phyloP scores from a whole-genome alignment of 2,797 vertebrate species.

The Synanceia verrucosa region DNA sequence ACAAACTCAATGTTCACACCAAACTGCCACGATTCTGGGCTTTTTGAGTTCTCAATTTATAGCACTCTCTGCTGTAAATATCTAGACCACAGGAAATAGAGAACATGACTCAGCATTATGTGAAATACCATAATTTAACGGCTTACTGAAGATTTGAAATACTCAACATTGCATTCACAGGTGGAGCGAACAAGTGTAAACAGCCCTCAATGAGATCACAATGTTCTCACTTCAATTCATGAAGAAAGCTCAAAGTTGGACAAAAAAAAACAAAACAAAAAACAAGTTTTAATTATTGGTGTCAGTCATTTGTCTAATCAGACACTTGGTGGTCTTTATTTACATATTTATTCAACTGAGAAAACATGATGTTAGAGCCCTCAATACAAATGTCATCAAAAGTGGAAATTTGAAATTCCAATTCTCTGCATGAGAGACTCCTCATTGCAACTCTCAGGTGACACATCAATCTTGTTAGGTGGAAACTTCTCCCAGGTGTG shows the following conservation, averaged over 20 bases:
- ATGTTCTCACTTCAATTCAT: conserved; percentile 16
- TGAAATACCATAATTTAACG: conserved; percentile 7
- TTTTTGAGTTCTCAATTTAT: conserved; percentile 32
- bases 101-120: conserved; percentile 7
- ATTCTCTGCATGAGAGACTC: conserved; percentile 61
- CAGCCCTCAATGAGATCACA: not conserved
- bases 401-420: conserved; percentile 65
- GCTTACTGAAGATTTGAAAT: not conserved
- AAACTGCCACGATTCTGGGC: conserved; percentile 26
- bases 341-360: conserved; percentile 69
- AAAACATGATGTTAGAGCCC: conserved; percentile 63
- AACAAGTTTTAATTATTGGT: conserved; percentile 59
- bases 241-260: conserved; percentile 30
- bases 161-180: not conserved
- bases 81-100: not conserved
- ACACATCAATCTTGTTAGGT: conserved; percentile 40
- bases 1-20: conserved; percentile 65
- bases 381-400: conserved; percentile 69
- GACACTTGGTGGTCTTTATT: conserved; percentile 55
- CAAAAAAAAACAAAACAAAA: conserved; percentile 5
- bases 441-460: conserved; percentile 44
- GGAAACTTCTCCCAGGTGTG: conserved; percentile 34
- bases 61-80: conserved; percentile 22
- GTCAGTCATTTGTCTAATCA: conserved; percentile 64
- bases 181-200: not conserved